Base-by-base conservation (phyloP, 2,888 invertebrate genomes). In the Eristalis arbustorum region DNA sequence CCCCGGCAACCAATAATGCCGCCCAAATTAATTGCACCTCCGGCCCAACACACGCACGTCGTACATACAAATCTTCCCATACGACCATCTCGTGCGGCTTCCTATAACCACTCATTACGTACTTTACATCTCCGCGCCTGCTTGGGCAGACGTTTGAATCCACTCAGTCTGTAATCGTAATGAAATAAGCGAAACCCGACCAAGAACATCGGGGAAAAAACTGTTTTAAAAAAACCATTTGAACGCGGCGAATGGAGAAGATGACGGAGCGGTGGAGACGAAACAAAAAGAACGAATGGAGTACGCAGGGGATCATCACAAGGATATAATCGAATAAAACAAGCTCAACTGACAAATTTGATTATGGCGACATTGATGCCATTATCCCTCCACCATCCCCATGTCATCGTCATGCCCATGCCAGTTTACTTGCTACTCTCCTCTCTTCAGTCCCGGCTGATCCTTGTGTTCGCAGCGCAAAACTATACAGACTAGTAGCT, bases 311-410 rank as follows among this genome's bases (percentile, higher is more conserved):
- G 82, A 85, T 85, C 85, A 85, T 81, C 76, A 77, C 73, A 73
- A 85, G 81, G 73, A 85, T 78, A 82, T 85, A 85, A 85, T 85
- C 82, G 85, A 85, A 82, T 85, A 85, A 85, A 83, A 83, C 87
- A 87, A 83, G 87, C 87, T 87, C 83, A 83, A 87, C 87, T 87
- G 83, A 87, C 87, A 87, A 87, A 87, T 87, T 87, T 87, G 83
- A 87, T 87, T 87, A 87, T 78, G 87, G 87, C 83, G 87, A 87
- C 87, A 87, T 87, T 87, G 87, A 87, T 87, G 87, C 83, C 75
- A 83, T 87, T 87, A 87, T 87, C 87, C 8, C 4, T 74, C 59
- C 74, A 40, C 73, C 69, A 78, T 74, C 76, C 73, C 49, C 73
- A 72, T 73, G 81, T 81, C 72, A 68, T 76, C 73, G 64, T 61